Evolutionary conservation across 1,140 invertebrate genomes (phyloP).

Genomic region (Ptiloglossa arizonensis): DNA sequence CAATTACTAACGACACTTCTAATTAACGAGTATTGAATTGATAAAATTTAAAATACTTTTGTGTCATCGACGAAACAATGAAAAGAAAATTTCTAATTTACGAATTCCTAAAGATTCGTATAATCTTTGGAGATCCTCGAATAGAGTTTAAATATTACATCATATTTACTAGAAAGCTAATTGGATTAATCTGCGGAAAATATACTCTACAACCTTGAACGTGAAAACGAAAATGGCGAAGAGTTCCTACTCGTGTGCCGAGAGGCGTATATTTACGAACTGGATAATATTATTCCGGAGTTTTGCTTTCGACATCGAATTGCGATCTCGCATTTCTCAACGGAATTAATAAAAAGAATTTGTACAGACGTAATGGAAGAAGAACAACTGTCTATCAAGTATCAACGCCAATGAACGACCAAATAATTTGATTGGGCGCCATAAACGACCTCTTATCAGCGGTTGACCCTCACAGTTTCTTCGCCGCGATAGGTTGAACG

Average conservation of each 20-base stretch:
- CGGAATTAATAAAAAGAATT: background rate
- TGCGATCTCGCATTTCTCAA: background rate
- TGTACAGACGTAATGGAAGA: background rate
- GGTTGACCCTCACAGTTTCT: constrained; percentile 48
- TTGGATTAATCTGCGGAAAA: too few species aligned
- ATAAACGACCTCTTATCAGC: constrained; percentile 44
- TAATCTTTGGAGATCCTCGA: background rate
- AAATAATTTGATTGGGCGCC: constrained; percentile 30
- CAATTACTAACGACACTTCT: too few species aligned
- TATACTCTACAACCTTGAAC: too few species aligned
- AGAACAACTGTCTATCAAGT: constrained; percentile 12
- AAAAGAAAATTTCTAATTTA: too few species aligned
- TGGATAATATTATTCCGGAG: too few species aligned
- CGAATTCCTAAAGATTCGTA: background rate
- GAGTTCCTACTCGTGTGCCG: too few species aligned
- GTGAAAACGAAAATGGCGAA: too few species aligned
- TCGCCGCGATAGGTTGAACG: constrained; percentile 8
- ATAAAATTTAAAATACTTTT: background rate
- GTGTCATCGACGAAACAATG: background rate
- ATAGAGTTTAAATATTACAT: background rate
- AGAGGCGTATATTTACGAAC: too few species aligned
- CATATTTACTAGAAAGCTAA: too few species aligned
- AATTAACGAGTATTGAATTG: background rate
- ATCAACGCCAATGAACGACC: constrained; percentile 4
- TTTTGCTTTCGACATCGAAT: too few species aligned